Evolutionary conservation across 2,888 invertebrate species (phyloP).

Genomic region (Bursaphelenchus okinawaensis): DNA sequence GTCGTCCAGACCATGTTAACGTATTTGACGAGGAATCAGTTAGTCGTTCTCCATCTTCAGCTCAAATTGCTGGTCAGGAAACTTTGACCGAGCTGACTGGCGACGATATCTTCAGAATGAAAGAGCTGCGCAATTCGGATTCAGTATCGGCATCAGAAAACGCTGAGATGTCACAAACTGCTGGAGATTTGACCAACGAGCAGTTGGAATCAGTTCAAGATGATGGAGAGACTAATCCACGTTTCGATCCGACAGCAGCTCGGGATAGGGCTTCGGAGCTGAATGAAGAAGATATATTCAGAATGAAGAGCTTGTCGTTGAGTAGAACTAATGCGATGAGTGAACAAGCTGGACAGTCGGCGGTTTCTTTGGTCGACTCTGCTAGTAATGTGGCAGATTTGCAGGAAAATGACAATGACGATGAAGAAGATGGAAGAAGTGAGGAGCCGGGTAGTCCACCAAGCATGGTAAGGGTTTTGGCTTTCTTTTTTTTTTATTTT

Average conservation of each 20-base stretch:
- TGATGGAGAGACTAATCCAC: neutral
- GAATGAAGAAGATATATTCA: constrained; percentile 19
- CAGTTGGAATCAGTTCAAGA: neutral
- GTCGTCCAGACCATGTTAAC: neutral
- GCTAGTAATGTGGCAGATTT: constrained; percentile 49
- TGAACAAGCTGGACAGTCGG: constrained; percentile 33
- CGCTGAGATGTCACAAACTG: neutral
- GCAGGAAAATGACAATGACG: constrained; percentile 29
- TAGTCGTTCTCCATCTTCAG: constrained; percentile 1
- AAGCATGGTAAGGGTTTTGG: neutral
- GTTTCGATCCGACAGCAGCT: constrained; percentile 6
- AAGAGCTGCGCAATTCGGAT: constrained; percentile 7
- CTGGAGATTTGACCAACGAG: neutral
- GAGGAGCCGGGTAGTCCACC: neutral
- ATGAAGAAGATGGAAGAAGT: neutral
- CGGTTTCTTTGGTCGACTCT: constrained; percentile 51
- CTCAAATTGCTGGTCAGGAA: neutral
- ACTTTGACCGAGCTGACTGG: constrained; percentile 30
- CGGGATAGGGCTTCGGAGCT: constrained; percentile 1
- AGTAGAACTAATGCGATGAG: neutral
- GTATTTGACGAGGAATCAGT: neutral
- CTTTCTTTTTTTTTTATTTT: too few relatives aligned
- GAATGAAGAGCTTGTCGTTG: constrained; percentile 12
- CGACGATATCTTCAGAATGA: constrained; percentile 32
- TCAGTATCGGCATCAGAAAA: neutral